phyloP scores from a whole-genome alignment of 2,113 vertebrate genomes.

The Etia nguti region DNA sequence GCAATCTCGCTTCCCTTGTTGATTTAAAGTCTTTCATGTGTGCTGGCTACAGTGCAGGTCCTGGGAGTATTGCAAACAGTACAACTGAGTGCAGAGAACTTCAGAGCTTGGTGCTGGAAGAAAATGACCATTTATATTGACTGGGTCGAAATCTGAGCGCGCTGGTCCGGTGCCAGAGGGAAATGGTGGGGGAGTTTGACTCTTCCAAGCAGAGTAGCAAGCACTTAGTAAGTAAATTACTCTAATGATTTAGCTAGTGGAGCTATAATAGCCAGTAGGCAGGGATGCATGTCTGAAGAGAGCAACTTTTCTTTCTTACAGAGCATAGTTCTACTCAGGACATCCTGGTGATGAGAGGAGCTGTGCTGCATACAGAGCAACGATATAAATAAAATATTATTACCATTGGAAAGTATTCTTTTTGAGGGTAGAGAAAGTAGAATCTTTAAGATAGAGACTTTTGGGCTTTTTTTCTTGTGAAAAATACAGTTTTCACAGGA shows the following conservation, averaged over 20 bases:
- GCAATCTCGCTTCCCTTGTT: background rate
- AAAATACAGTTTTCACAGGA: background rate
- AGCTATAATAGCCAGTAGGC: slow-evolving; percentile 53
- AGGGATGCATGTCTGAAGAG: slow-evolving; percentile 9
- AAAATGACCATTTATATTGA: slow-evolving; percentile 51
- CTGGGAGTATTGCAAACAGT: background rate
- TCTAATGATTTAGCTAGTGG: slow-evolving; percentile 51
- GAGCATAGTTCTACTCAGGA: background rate
- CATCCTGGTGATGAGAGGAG: background rate
- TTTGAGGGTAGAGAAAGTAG: background rate
- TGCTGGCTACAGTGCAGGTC: background rate
- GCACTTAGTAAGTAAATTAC: slow-evolving; percentile 60
- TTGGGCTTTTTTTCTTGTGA: background rate
- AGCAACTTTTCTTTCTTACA: slow-evolving; percentile 11
- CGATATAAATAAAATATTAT: background rate
- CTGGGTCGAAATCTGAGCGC: slow-evolving; percentile 17
- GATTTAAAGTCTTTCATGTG: slow-evolving; percentile 1
- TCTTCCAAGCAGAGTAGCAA: slow-evolving; percentile 37
- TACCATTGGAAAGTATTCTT: background rate
- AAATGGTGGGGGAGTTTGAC: slow-evolving; percentile 17
- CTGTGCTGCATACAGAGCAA: background rate
- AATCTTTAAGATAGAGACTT: background rate
- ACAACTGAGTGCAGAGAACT: slow-evolving; percentile 20
- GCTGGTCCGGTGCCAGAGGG: slow-evolving; percentile 15
- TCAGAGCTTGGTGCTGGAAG: background rate